Base-by-base conservation (phyloP, 2,888 invertebrate genomes). In the Crioceris asparagi region DNA sequence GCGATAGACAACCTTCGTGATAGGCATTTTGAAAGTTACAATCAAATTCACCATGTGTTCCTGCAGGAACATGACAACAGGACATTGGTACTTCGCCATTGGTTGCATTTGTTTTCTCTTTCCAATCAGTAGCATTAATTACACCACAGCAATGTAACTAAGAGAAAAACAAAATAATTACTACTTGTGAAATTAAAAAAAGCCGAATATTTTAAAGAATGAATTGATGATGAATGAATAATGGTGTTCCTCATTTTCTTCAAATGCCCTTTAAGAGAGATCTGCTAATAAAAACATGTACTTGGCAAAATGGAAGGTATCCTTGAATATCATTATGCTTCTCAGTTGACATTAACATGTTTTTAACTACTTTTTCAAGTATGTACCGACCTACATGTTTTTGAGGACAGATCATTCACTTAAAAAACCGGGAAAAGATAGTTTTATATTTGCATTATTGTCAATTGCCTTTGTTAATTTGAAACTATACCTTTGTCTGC, bases 401-500 rank as follows among this genome's bases (percentile, higher is more conserved):
- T n/a, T n/a, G n/a, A n/a, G n/a, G n/a, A n/a, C n/a, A n/a, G n/a
- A n/a, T n/a, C n/a, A n/a, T n/a, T n/a, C n/a, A n/a, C n/a, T n/a
- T n/a, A n/a, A n/a, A n/a, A n/a, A n/a, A n/a, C n/a, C n/a, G n/a
- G n/a, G n/a, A n/a, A n/a, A n/a, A n/a, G n/a, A n/a, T n/a, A n/a
- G n/a, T n/a, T n/a, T n/a, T n/a, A n/a, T n/a, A n/a, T n/a, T n/a
- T n/a, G n/a, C n/a, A n/a, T n/a, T n/a, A n/a, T n/a, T n/a, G n/a
- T n/a, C n/a, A n/a, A n/a, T n/a, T n/a, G n/a, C n/a, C n/a, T n/a
- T n/a, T n/a, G n/a, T n/a, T n/a, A n/a, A n/a, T n/a, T n/a, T n/a
- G n/a, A n/a, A n/a, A n/a, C n/a, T n/a, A n/a, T 62, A 90, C 88
- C 57, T 86, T 79, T 50, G 72, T 75, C 67, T 92, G 92, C 53